Percentiles rank a stretch among this genome's conserved stretches.
These are phyloP conservation scores for Saguinus midas DNA, from an alignment of 2,113 vertebrate species.

Conservation along the genomic window DNA sequence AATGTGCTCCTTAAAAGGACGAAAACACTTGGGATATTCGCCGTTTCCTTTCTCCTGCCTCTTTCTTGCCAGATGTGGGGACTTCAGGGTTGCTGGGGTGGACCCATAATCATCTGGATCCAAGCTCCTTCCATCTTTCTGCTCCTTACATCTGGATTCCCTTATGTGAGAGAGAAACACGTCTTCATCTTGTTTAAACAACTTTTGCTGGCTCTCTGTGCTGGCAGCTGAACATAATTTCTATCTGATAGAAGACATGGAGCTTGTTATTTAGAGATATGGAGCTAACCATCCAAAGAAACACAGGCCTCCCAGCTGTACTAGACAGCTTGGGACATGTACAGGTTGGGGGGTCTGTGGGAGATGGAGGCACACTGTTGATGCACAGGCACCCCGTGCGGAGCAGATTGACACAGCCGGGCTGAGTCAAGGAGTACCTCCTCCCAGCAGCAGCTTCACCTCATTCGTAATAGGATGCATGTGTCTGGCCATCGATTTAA, in stretches of 20 bases:
- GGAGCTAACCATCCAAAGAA: background rate
- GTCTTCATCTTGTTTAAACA: constrained; percentile 59
- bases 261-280: background rate
- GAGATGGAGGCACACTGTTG: background rate
- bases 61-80: background rate
- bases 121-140: constrained; percentile 37
- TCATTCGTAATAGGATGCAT: constrained; percentile 63
- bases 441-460: background rate
- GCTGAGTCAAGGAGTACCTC: background rate
- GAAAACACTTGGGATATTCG: background rate
- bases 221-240: constrained; percentile 31
- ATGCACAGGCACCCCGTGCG: accelerated
- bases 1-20: constrained; percentile 22
- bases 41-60: constrained; percentile 5
- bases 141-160: constrained; percentile 32
- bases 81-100: background rate
- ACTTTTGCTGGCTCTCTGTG: background rate
- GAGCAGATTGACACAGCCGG: background rate
- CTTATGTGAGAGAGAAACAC: constrained; percentile 59
- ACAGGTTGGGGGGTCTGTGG: background rate
- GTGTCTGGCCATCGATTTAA: constrained; percentile 59
- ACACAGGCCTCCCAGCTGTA: background rate
- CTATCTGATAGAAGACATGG: background rate
- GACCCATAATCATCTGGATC: constrained; percentile 10
- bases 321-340: too few species aligned